phyloP scores from a whole-genome alignment of 2,113 vertebrate species.

The Urocolius indicus region DNA sequence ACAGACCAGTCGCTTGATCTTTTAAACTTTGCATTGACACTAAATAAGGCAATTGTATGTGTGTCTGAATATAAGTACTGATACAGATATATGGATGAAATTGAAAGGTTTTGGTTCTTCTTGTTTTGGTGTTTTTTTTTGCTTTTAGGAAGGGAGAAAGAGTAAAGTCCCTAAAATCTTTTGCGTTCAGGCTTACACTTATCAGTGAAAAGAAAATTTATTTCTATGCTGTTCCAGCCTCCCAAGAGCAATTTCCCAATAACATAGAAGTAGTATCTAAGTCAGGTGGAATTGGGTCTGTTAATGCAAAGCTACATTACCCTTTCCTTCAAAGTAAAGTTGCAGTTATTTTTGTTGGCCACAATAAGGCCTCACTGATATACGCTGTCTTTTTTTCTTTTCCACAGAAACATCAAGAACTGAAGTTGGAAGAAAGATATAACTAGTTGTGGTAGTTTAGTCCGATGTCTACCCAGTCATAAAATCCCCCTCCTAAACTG shows the following conservation, averaged over 20 bases:
- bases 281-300: fast-evolving
- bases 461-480: no score
- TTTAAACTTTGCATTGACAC: background rate
- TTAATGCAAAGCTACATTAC: background rate
- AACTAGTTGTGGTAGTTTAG: no score
- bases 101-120: background rate
- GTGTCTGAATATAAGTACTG: background rate
- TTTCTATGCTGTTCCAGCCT: background rate
- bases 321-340: background rate
- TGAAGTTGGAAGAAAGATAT: background rate
- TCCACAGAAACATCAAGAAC: background rate
- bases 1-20: background rate
- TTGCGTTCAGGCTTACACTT: background rate
- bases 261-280: background rate
- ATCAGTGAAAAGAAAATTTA: background rate
- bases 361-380: background rate
- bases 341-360: background rate
- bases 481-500: no score
- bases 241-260: background rate
- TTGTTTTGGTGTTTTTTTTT: background rate
- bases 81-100: background rate
- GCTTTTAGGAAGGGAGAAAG: fast-evolving
- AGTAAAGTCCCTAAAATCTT: background rate
- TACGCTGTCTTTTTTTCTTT: background rate
- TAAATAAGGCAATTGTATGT: background rate